A percentile compares a stretch with the other conserved stretches of the same genome.
Evolutionary conservation across 2,113 vertebrate species (phyloP).

Genomic region (Gobius niger): DNA sequence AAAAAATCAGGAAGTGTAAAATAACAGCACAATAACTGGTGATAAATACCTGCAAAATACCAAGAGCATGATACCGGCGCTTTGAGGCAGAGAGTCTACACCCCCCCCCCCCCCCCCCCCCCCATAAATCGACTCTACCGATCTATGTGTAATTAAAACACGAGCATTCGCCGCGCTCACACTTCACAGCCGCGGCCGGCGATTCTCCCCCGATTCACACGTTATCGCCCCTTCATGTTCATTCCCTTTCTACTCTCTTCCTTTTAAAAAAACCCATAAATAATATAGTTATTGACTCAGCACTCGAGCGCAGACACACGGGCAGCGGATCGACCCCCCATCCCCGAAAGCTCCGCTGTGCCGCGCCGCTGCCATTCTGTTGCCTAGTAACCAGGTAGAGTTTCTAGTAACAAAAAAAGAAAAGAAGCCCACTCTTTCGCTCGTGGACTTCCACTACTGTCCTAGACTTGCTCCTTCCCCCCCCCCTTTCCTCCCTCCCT

Average conservation of each 20-base stretch:
- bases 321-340: slow-evolving; percentile 21
- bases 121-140: no score
- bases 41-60: no score
- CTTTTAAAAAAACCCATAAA: slow-evolving; percentile 54
- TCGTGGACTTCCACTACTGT: slow-evolving; percentile 51
- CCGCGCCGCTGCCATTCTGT: slow-evolving; percentile 63
- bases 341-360: slow-evolving; percentile 38
- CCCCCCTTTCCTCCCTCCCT: slow-evolving; percentile 3
- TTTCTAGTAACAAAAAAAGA: slow-evolving; percentile 58
- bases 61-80: no score
- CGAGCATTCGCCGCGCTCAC: background rate
- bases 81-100: no score
- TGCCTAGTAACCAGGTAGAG: slow-evolving; percentile 76
- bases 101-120: no score
- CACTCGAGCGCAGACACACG: slow-evolving; percentile 40
- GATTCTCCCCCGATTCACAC: slow-evolving; percentile 11
- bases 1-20: no score
- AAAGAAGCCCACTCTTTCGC: slow-evolving; percentile 18
- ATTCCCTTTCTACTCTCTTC: background rate
- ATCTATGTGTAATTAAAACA: background rate
- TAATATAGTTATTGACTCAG: slow-evolving; percentile 70
- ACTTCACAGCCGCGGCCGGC: background rate
- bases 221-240: slow-evolving; percentile 8
- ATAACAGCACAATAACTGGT: no score
- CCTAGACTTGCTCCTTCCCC: slow-evolving; percentile 47